These are phyloP conservation scores for Vollenhovia emeryi DNA, from an alignment of 1,140 invertebrate genomes.

Conservation along the genomic window DNA sequence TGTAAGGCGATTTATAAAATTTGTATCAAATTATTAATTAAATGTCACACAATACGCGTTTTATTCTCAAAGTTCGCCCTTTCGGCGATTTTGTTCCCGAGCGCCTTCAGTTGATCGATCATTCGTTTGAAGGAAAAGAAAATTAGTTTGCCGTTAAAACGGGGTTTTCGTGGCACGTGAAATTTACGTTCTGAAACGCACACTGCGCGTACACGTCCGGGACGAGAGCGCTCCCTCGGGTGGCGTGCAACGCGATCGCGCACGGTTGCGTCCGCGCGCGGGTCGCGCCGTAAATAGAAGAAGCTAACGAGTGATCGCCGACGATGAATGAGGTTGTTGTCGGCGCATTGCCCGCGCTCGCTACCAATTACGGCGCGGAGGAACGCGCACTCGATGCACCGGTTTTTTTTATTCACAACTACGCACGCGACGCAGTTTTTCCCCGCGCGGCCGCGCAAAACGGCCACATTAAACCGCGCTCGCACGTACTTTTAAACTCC, in stretches of 20 bases:
- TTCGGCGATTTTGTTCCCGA: too few species aligned
- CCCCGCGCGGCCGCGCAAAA: not conserved
- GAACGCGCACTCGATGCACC: constrained; percentile 5
- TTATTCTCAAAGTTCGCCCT: too few species aligned
- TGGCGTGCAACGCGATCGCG: not conserved
- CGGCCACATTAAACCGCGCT: not conserved
- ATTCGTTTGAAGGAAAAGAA: too few species aligned
- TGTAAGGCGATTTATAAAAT: too few species aligned
- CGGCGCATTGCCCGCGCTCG: constrained; percentile 25
- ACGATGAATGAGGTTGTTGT: constrained; percentile 65
- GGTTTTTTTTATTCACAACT: constrained; percentile 38
- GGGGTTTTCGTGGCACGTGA: not conserved
- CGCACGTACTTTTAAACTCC: not conserved
- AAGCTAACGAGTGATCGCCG: constrained; percentile 51
- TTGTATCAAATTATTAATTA: too few species aligned
- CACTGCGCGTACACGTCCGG: too few species aligned
- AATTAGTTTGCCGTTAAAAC: too few species aligned
- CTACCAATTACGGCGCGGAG: constrained; percentile 58
- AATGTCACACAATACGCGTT: too few species aligned
- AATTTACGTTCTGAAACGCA: too few species aligned
- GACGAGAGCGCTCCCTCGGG: not conserved
- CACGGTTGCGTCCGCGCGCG: not conserved
- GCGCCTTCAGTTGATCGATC: too few species aligned
- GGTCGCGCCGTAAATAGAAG: constrained; percentile 39
- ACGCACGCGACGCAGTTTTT: not conserved